These are phyloP conservation scores for Nothoprocta perdicaria DNA, from an alignment of 2,113 vertebrate species.

Conservation along the genomic window DNA sequence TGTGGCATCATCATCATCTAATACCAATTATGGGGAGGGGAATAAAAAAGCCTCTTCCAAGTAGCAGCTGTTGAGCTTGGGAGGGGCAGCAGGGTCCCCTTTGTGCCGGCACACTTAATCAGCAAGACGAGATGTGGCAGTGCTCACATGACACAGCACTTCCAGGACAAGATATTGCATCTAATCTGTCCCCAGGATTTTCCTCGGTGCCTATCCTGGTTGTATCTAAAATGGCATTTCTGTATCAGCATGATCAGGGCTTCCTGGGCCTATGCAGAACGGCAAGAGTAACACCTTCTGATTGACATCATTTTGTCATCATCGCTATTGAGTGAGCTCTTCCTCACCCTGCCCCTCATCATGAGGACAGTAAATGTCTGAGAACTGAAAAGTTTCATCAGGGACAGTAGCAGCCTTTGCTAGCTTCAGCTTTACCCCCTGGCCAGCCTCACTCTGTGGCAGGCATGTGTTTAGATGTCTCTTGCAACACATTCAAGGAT, in stretches of 20 bases:
- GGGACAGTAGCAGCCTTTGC: not conserved
- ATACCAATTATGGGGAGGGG: slow-evolving; percentile 55
- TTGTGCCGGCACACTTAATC: slow-evolving; percentile 57
- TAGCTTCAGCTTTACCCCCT: not conserved
- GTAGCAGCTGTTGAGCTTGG: slow-evolving; percentile 71
- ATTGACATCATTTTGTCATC: not conserved
- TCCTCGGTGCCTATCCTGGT: not conserved
- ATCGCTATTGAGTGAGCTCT: not conserved
- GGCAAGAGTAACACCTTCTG: not conserved
- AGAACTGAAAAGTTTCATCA: not conserved
- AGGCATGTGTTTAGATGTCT: not conserved
- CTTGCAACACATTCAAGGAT: not conserved
- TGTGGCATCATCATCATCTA: slow-evolving; percentile 67
- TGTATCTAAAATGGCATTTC: not conserved
- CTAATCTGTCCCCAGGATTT: not conserved
- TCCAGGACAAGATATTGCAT: slow-evolving; percentile 15
- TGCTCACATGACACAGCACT: slow-evolving; percentile 47
- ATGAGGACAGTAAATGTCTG: not conserved
- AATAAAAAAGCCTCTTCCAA: slow-evolving; percentile 56
- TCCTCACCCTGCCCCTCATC: rapidly evolving
- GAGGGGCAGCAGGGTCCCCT: slow-evolving; percentile 43
- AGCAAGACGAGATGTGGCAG: slow-evolving; percentile 26
- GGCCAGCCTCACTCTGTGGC: not conserved
- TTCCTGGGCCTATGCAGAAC: not conserved
- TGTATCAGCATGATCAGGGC: rapidly evolving